These are phyloP conservation scores for Linnaemya vulpina DNA, from an alignment of 2,888 invertebrate genomes.

Conservation along the genomic window DNA sequence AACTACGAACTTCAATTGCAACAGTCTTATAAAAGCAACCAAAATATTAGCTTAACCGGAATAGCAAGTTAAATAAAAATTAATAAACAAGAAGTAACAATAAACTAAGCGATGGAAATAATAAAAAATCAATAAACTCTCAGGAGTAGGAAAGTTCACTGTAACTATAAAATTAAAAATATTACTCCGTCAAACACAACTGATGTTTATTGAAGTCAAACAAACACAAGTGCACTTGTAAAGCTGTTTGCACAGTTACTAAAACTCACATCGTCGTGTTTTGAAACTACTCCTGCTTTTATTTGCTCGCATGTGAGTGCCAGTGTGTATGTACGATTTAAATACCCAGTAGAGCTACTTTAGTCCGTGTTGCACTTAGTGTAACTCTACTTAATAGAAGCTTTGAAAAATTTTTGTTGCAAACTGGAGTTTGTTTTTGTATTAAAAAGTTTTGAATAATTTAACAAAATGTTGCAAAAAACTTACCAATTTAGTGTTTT, in stretches of 20 bases:
- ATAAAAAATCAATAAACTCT: conserved; percentile 60
- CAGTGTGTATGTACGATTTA: background rate
- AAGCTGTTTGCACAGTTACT: conserved; percentile 1
- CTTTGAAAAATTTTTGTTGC: conserved; percentile 36
- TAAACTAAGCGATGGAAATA: conserved; percentile 43
- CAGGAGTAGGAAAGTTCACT: conserved; percentile 40
- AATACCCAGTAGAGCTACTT: conserved; percentile 41
- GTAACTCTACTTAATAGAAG: conserved; percentile 14
- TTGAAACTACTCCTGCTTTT: conserved; percentile 14
- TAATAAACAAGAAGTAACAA: conserved; percentile 32
- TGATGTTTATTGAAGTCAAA: conserved; percentile 48
- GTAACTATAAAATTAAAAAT: conserved; percentile 35
- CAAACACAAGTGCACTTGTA: conserved; percentile 17
- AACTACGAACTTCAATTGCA: conserved; percentile 18
- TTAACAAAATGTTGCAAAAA: conserved; percentile 19
- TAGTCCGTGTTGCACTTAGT: conserved; percentile 14
- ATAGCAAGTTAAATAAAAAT: conserved; percentile 12
- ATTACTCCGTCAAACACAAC: conserved; percentile 24
- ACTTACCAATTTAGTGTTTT: background rate
- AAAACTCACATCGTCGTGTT: background rate
- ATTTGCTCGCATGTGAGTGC: conserved; percentile 4
- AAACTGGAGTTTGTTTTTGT: background rate
- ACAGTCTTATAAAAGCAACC: conserved; percentile 5
- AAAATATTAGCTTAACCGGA: background rate
- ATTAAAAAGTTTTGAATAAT: conserved; percentile 5